These are phyloP conservation scores for Gymnothorax reevesii DNA, from an alignment of 2,797 vertebrate genomes.

Conservation along the genomic window DNA sequence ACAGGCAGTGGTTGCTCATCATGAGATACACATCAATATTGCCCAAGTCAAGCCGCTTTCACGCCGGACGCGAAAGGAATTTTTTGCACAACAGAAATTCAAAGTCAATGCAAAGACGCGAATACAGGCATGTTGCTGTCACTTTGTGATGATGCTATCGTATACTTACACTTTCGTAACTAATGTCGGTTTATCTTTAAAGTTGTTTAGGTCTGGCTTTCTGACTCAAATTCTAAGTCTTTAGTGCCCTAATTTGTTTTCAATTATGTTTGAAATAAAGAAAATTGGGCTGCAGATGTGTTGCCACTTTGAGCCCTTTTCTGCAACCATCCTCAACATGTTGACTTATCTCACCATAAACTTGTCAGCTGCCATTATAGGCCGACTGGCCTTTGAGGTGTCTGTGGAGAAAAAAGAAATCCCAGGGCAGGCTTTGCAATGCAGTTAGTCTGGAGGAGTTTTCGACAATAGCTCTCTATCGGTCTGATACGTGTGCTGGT, in stretches of 20 bases:
- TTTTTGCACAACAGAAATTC: no score
- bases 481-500: constrained; percentile 39
- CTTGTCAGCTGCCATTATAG: constrained; percentile 33
- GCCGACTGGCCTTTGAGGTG: constrained; percentile 8
- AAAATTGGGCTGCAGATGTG: constrained; percentile 28
- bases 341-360: constrained; percentile 62
- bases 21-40: not conserved
- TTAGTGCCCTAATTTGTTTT: constrained; percentile 26
- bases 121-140: no score
- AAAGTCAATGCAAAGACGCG: no score
- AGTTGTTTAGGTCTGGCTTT: not conserved
- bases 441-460: constrained; percentile 28
- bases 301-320: constrained; percentile 38
- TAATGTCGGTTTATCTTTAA: no score
- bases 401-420: constrained; percentile 12
- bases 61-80: no score
- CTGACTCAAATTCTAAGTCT: not conserved
- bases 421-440: constrained; percentile 9
- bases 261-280: constrained; percentile 49
- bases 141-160: not conserved
- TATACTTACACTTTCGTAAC: not conserved
- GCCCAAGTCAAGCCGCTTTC: not conserved
- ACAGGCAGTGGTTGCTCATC: not conserved
- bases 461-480: constrained; percentile 13
- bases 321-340: constrained; percentile 37